Percentiles rank a stretch among this genome's conserved stretches.
Evolutionary conservation across 2,113 vertebrate genomes (phyloP).

Genomic region (Macrotus californicus): DNA sequence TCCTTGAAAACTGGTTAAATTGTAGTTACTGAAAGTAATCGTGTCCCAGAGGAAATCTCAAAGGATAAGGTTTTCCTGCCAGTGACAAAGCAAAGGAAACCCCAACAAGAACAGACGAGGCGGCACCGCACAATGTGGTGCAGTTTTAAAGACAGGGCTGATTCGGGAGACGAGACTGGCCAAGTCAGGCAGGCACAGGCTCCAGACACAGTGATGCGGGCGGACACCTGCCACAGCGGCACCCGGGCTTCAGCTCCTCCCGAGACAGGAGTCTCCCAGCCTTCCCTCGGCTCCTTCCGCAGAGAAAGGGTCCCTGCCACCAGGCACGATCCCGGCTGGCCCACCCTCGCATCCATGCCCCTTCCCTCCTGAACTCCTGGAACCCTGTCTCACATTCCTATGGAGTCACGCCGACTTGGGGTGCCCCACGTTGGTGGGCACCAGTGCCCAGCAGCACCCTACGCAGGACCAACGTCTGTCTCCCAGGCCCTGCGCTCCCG

Average conservation of each 20-base stretch:
- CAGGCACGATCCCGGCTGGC: accelerated
- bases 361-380: neutral
- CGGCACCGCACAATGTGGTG: neutral
- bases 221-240: no score
- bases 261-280: neutral
- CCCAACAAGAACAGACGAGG: neutral
- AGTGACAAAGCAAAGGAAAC: conserved; percentile 49
- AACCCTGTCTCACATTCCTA: neutral
- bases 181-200: conserved; percentile 21
- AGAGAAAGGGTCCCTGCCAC: neutral
- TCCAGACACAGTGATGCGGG: neutral
- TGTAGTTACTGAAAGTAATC: conserved; percentile 21
- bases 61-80: conserved; percentile 27
- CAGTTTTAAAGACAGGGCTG: neutral
- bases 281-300: neutral
- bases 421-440: neutral
- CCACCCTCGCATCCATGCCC: neutral
- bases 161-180: neutral
- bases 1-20: neutral
- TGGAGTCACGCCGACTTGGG: neutral
- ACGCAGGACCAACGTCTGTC: neutral
- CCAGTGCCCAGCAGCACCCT: neutral
- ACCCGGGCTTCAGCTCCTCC: neutral
- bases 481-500: neutral
- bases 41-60: conserved; percentile 37